Evolutionary conservation across 2,113 vertebrate species (phyloP), one percentile per base, ranked within the genome.

Genomic region (Solenodon paradoxus): DNA sequence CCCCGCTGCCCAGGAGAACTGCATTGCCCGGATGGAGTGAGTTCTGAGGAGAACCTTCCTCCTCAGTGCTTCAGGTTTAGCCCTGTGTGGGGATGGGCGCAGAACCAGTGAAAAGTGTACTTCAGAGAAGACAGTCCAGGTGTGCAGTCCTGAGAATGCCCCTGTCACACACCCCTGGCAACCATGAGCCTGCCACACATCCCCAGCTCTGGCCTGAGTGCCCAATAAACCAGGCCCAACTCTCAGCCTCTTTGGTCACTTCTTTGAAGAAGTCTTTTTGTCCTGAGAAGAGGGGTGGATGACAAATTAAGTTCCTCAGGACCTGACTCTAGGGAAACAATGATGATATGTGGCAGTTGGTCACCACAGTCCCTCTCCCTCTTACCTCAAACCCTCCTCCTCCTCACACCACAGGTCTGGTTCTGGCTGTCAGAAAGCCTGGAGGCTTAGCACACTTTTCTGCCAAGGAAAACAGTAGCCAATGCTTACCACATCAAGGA

Each of bases 101-200:
- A 15, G 59, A 75, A 28, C 45, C 49, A 78, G 35, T 45, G 59
- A 32, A n/a, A 84, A 83, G 45, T 49, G 51, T n/a, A 63, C 38
- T 80, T 32, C 49, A 6, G 20, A 30, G 55, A 72, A 61, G 85
- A 63, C 16, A 66, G 53, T 5, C 38, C 32, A 45, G n/a, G 24
- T 11, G 16, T 32, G 35, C 24, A 61, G 63, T 32, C 45, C 55
- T 6, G 9, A 1, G 38, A 59, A 2, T 28, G 0, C 0, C 40
- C 28, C 53, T 4, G 16, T 38, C 80, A 24, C 80, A 24, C n/a
- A 0, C 7, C 15, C 55, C 26, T 45, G n/a, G 51, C 2, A 11
- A 55, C 24, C 59, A 59, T 30, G 59, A 64, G 64, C 28, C 32
- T 28, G 32, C 26, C 55, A 74, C 13, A 30, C 9, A 15, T 28